Conservation (phyloP, 2,888 invertebrate genomes). For the Melikaiella ostensackeni region DNA sequence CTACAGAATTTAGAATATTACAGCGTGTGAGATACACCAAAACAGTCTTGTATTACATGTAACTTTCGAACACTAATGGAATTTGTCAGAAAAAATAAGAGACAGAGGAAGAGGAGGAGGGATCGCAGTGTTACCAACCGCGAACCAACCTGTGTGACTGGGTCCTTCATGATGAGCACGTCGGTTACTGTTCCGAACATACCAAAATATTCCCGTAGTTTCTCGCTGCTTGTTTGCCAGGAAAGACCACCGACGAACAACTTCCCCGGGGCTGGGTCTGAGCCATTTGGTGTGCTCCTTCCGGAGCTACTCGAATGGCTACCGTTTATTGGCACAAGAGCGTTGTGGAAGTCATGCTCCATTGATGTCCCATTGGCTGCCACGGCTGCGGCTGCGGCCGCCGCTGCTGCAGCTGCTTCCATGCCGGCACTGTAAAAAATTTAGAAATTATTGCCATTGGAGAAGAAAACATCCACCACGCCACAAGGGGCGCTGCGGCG, state of each 20-base stretch:
- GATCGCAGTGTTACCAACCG: slow-evolving; percentile 43
- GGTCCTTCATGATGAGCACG: slow-evolving; percentile 96
- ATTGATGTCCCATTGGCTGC: slow-evolving; percentile 78
- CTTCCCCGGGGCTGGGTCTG: slow-evolving; percentile 89
- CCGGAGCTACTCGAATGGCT: slow-evolving; percentile 85
- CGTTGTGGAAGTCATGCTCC: slow-evolving; percentile 79
- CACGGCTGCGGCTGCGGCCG: slow-evolving; percentile 69
- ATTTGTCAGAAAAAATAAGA: slow-evolving; percentile 39
- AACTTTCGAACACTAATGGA: slow-evolving; percentile 39
- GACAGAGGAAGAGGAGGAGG: slow-evolving; percentile 40
- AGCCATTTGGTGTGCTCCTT: slow-evolving; percentile 85
- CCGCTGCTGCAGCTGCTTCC: slow-evolving; percentile 74
- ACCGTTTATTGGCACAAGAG: slow-evolving; percentile 76
- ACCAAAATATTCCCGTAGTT: slow-evolving; percentile 93
- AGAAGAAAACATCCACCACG: no score
- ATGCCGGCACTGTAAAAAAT: slow-evolving; percentile 77
- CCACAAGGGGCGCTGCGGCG: no score
- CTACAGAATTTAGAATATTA: slow-evolving; percentile 35
- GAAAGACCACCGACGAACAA: slow-evolving; percentile 94
- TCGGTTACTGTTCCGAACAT: slow-evolving; percentile 95
- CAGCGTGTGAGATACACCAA: slow-evolving; percentile 37
- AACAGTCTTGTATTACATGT: slow-evolving; percentile 33
- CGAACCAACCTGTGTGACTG: slow-evolving; percentile 90
- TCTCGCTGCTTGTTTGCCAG: slow-evolving; percentile 96
- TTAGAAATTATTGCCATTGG: background rate